These are phyloP conservation scores for Pelosia muscerda DNA, from an alignment of 2,888 invertebrate species.

Conservation along the genomic window DNA sequence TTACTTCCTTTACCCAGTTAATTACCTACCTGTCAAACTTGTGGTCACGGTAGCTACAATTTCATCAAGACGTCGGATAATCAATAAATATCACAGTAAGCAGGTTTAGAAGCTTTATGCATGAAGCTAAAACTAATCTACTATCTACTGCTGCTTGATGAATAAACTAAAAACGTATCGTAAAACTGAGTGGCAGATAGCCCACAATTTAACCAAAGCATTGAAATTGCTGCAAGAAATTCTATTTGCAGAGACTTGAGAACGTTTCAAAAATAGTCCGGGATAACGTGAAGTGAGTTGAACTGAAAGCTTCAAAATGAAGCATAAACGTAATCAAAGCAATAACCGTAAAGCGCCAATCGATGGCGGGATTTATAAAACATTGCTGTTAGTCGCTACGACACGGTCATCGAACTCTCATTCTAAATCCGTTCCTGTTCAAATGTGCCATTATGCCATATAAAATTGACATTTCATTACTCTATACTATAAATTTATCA, in stretches of 20 bases:
- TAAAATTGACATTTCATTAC: constrained; percentile 41
- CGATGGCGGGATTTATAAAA: constrained; percentile 68
- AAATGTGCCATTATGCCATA: constrained; percentile 30
- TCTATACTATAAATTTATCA: constrained; percentile 19
- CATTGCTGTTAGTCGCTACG: constrained; percentile 61
- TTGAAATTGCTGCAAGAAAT: constrained; percentile 34
- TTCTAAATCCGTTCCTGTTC: constrained; percentile 54
- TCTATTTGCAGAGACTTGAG: constrained; percentile 50
- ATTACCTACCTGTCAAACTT: neutral
- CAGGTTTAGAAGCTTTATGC: neutral
- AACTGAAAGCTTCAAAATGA: constrained; percentile 69
- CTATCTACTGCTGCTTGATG: constrained; percentile 11
- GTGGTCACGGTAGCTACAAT: neutral
- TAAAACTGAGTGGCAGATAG: constrained; percentile 38
- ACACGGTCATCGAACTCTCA: constrained; percentile 69
- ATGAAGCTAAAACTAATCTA: neutral
- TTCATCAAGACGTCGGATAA: neutral
- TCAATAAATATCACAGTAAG: constrained; percentile 2
- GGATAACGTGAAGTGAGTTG: constrained; percentile 62
- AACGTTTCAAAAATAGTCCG: constrained; percentile 54
- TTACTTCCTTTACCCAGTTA: constrained; percentile 1
- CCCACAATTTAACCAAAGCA: constrained; percentile 41
- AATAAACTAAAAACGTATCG: constrained; percentile 26
- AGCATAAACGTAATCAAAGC: constrained; percentile 71
- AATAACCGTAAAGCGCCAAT: constrained; percentile 71